Evolutionary conservation across 2,113 vertebrate species (phyloP).

Genomic region (Heterotis niloticus): DNA sequence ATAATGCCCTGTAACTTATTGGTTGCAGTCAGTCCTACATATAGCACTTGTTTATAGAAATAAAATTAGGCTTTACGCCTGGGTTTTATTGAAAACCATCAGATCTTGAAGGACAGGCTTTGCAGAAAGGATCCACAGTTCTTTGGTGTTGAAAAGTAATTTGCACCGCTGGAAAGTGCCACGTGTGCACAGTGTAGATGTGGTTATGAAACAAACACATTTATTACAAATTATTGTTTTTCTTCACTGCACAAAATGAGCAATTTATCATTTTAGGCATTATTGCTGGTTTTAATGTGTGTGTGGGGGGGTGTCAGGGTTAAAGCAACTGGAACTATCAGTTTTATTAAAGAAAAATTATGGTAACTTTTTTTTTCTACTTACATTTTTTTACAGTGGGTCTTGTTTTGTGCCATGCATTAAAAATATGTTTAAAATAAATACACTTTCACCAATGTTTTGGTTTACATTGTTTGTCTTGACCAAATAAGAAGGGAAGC

Average conservation of each 20-base stretch:
- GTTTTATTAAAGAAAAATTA: neutral
- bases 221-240: neutral
- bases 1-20: neutral
- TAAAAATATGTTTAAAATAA: neutral
- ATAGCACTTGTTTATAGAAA: too few relatives aligned
- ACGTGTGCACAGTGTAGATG: too few relatives aligned
- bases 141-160: neutral
- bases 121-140: neutral
- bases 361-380: neutral
- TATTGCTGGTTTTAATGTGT: conserved; percentile 3
- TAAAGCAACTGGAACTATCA: neutral
- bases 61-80: too few relatives aligned
- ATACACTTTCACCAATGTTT: too few relatives aligned
- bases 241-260: neutral
- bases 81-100: neutral
- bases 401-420: neutral
- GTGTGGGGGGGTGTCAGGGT: neutral
- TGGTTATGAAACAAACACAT: too few relatives aligned
- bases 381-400: neutral
- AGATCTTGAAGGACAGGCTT: neutral
- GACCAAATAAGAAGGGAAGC: too few relatives aligned
- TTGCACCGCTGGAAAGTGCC: neutral
- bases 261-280: neutral
- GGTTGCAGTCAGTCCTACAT: too few relatives aligned
- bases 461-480: too few relatives aligned